Conservation (phyloP, 2,888 invertebrate genomes). For the Drosophila niveifrons region DNA sequence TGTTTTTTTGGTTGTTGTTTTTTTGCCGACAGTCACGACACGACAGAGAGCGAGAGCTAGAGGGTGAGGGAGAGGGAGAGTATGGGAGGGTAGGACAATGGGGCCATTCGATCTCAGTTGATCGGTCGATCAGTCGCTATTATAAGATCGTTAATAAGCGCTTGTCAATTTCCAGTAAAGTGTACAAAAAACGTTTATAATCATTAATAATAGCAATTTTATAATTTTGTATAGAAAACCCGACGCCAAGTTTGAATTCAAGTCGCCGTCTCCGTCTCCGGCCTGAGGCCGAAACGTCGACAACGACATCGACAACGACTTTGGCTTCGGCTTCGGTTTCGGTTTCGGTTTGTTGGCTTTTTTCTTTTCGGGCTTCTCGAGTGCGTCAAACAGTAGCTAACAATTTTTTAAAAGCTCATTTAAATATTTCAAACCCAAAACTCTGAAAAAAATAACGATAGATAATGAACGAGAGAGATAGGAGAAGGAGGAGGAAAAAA, state of each 20-base stretch:
- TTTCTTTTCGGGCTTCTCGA: slow-evolving; percentile 39
- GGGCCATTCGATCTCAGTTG: slow-evolving; percentile 57
- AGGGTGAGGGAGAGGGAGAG: not conserved
- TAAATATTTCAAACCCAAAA: slow-evolving; percentile 55
- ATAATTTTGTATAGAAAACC: slow-evolving; percentile 70
- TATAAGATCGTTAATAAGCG: slow-evolving; percentile 83
- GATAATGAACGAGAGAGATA: slow-evolving; percentile 41
- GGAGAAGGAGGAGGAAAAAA: not conserved
- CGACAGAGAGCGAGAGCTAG: slow-evolving; percentile 24
- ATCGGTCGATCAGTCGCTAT: slow-evolving; percentile 73
- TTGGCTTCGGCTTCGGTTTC: too few species aligned
- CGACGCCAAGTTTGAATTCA: slow-evolving; percentile 5
- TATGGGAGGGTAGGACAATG: slow-evolving; percentile 54
- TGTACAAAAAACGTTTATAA: slow-evolving; percentile 79
- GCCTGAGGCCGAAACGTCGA: slow-evolving; percentile 22
- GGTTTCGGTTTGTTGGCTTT: slow-evolving; percentile 24
- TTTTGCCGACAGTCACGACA: slow-evolving; percentile 65
- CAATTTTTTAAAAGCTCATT: slow-evolving; percentile 74
- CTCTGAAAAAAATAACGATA: slow-evolving; percentile 27
- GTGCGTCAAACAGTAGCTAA: slow-evolving; percentile 80
- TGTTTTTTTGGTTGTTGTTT: too few species aligned
- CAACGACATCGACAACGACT: not conserved
- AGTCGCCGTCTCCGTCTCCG: too few species aligned
- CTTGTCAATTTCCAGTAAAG: slow-evolving; percentile 80
- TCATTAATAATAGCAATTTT: slow-evolving; percentile 82